Evolutionary conservation across 92 coral and sea anemone genomes (phyloP), one percentile per base, ranked within the genome.

Genomic region (Paramuricea clavata): DNA sequence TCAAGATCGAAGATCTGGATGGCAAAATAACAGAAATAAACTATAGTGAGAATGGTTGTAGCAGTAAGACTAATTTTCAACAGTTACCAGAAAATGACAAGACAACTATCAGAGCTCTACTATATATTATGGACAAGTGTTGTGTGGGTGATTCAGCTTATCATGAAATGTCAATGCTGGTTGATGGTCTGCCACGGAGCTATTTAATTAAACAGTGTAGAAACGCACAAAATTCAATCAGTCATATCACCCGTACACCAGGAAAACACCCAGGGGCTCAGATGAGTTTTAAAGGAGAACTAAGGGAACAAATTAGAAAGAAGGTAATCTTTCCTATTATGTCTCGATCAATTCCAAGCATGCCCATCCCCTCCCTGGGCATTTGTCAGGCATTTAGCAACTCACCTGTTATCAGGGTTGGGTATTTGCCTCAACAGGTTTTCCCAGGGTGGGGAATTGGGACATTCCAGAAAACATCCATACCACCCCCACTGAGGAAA

Each of bases 151-250:
- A 81, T 34, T 72, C 80, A 43, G 80, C 87, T 7, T 83, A 83
- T 26, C 87, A 83, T 69, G 87, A 83, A 44, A 33, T 83, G 65
- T 34, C 87, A n/a, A 69, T 83, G 78, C 31, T 27, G 33, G 80
- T 83, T 33, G 87, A 56, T 25, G 87, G 60, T 26, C n/a, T n/a
- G n/a, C n/a, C n/a, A n/a, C n/a, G n/a, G n/a, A n/a, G n/a, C n/a
- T n/a, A n/a, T n/a, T n/a, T 83, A 43, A 56, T 83, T 11, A 36
- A 69, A n/a, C 87, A 83, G 80, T 83, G 87, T 31, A 68, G 87
- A 47, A 69, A 69, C 27, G 26, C 69, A 27, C 27, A 32, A 12
- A 83, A 83, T 42, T 26, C n/a, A 34, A 31, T 60, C 11, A 2
- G 64, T 28, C 76, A 80, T 80, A 80, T 80, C 34, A 52, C 85